Conservation (phyloP, 2,797 vertebrate species). For the Malurus splendens region DNA sequence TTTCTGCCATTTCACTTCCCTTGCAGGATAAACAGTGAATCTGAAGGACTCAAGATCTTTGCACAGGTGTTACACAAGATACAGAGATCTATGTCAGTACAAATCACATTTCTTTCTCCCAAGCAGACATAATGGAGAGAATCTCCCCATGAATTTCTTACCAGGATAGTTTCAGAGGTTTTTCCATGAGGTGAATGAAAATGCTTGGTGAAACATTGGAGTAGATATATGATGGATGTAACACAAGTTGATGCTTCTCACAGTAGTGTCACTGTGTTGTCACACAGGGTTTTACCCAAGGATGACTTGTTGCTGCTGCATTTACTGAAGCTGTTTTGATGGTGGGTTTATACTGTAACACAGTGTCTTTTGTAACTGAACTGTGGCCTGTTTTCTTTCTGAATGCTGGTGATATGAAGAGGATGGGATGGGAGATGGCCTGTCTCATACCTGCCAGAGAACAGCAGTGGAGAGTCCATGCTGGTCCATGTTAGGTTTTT, state of each 20-base stretch:
- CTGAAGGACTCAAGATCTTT: neutral
- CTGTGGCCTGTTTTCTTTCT: neutral
- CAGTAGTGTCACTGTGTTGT: rapidly evolving
- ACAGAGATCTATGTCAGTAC: neutral
- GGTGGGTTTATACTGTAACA: neutral
- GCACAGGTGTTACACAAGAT: neutral
- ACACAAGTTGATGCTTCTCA: neutral
- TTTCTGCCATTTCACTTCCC: neutral
- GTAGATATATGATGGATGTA: neutral
- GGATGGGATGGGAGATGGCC: too few relatives aligned
- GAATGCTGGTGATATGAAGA: neutral
- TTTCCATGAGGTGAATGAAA: neutral
- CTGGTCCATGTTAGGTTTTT: rapidly evolving
- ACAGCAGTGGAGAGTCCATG: too few relatives aligned
- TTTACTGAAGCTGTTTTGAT: neutral
- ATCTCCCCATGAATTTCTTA: neutral
- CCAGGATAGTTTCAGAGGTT: neutral
- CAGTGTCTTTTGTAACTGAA: neutral
- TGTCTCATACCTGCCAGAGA: too few relatives aligned
- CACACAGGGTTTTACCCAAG: rapidly evolving
- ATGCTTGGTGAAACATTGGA: neutral
- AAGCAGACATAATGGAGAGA: neutral
- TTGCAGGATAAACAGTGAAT: neutral
- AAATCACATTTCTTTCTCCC: neutral
- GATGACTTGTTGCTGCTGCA: neutral